These are phyloP conservation scores for Drosophila pallidifrons DNA, from an alignment of 1,140 invertebrate genomes.

Conservation along the genomic window DNA sequence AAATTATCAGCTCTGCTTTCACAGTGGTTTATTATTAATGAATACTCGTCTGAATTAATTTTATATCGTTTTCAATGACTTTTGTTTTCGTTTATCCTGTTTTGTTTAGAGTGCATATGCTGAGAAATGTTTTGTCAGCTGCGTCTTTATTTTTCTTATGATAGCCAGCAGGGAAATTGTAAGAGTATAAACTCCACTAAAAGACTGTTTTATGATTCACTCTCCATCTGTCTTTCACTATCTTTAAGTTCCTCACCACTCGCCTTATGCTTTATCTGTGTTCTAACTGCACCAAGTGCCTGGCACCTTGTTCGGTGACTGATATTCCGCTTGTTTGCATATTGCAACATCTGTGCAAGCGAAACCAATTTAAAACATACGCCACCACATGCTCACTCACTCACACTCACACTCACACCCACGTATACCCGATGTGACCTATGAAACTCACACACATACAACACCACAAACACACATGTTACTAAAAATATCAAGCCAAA, in stretches of 20 bases:
- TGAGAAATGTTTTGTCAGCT: constrained; percentile 47
- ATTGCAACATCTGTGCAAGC: constrained; percentile 80
- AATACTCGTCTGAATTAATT: neutral
- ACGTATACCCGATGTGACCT: constrained; percentile 24
- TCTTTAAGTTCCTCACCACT: neutral
- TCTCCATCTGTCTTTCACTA: neutral
- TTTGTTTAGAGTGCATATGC: constrained; percentile 17
- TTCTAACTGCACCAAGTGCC: constrained; percentile 17
- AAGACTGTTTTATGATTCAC: constrained; percentile 25
- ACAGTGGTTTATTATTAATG: neutral
- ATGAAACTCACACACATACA: constrained; percentile 26
- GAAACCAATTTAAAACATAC: constrained; percentile 73
- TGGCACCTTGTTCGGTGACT: constrained; percentile 60
- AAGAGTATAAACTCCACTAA: constrained; percentile 15
- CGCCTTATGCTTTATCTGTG: constrained; percentile 1
- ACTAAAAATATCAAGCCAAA: constrained; percentile 52
- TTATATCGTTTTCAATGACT: constrained; percentile 3
- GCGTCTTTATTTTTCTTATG: constrained; percentile 15
- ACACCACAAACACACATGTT: constrained; percentile 33
- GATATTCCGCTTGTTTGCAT: constrained; percentile 75
- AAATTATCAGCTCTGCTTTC: too few relatives aligned
- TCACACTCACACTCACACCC: constrained; percentile 11
- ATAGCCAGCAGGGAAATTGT: constrained; percentile 12
- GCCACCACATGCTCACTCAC: constrained; percentile 61
- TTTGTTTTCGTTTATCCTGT: constrained; percentile 14